Base-by-base conservation (phyloP, 2,797 vertebrate genomes). In the Morus bassanus region DNA sequence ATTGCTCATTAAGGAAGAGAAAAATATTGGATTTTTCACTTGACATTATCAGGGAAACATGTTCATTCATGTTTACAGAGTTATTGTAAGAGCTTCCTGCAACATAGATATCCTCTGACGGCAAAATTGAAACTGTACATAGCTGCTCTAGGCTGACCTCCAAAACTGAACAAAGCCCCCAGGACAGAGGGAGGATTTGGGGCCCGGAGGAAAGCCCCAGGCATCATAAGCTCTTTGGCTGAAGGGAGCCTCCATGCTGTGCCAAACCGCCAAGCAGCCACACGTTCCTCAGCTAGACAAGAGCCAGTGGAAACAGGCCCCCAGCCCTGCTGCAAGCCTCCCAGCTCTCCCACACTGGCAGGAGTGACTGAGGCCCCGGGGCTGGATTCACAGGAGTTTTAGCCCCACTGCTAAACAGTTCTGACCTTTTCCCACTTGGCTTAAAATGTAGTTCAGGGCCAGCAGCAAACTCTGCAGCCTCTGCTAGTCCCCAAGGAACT, bases 1-100 rank as follows among this genome's bases (percentile, higher is more conserved):
- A 83, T 25, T 48, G 50, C 65, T 96, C 69, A 88, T 89, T 96
- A 96, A 94, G 76, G 48, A 86, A 78, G 41, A 90, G 35, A 80
- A 95, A 96, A 95, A 81, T 60, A 93, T 6, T 25, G 68, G 73
- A 92, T 88, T 95, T 94, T 78, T 35, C 5, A 0, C 39, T 88
- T 91, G 85, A 72, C 89, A 6, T 91, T 96, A 91, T 95, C 89
- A 89, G 45, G 48, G 72, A 88, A 95, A 50, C 75, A 28, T 56
- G 64, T 83, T 92, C 43, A 65, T 91, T 94, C 85, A 69, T 78
- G 85, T 91, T 88, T 89, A 87, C 59, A 83, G 70, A 76, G n/a
- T 94, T 78, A 68, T 35, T 88, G 79, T 72, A 85, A 89, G 53
- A 61, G 43, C 65, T 94, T 87, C 89, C 77, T 56, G 82, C 27